These are phyloP conservation scores for Sylvilagus bachmani DNA, from an alignment of 2,113 vertebrate species.

Conservation along the genomic window DNA sequence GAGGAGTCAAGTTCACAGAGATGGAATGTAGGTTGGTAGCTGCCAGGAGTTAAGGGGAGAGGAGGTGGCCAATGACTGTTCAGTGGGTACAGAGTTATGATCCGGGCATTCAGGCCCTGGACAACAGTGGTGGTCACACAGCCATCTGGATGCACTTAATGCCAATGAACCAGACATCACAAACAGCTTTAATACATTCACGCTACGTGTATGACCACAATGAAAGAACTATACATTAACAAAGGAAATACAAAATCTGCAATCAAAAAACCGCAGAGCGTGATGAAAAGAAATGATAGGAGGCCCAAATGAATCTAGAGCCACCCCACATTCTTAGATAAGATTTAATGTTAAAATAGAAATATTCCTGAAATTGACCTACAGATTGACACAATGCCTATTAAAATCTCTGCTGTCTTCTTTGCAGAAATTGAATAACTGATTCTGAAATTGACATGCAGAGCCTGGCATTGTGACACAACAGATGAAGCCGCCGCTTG, in stretches of 20 bases:
- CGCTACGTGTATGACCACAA: neutral
- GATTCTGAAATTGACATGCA: neutral
- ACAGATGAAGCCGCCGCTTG: no score
- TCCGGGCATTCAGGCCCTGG: neutral
- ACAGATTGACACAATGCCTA: neutral
- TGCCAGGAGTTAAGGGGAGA: neutral
- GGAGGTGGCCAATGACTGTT: neutral
- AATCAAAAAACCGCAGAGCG: neutral
- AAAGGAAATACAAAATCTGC: neutral
- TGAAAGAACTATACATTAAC: neutral
- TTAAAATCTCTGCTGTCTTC: neutral
- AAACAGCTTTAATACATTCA: neutral
- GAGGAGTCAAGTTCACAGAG: neutral
- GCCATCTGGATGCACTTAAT: neutral
- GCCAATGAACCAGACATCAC: neutral
- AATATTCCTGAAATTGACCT: neutral
- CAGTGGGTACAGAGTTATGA: neutral
- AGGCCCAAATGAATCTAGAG: neutral
- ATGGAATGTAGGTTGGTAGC: neutral
- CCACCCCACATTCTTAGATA: neutral
- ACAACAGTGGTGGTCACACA: accelerated
- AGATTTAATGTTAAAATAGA: neutral
- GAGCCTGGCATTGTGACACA: no score
- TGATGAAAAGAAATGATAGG: slow-evolving; percentile 16
- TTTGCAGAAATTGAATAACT: neutral